Evolutionary conservation across 2,113 vertebrate genomes (phyloP), one percentile per base, ranked within the genome.

Genomic region (Canis aureus): DNA sequence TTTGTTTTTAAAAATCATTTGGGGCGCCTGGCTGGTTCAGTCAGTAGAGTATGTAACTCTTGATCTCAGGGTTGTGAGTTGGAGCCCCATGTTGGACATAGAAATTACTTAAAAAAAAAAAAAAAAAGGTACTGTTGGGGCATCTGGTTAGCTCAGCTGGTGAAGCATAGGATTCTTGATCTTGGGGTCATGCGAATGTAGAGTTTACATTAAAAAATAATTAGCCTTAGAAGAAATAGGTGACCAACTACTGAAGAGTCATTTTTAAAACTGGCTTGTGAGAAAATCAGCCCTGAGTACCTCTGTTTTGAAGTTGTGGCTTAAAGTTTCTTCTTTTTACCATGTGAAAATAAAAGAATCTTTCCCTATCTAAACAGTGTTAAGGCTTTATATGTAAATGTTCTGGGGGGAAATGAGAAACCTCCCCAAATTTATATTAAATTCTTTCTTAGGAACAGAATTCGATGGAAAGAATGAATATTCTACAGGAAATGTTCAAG

Each of bases 241-340:
- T 60, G 20, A 32, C 60, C 11, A 88, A 5, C 15, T 94, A n/a
- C 0, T 19, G 66, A 57, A 73, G 84, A 74, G 35, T 85, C 43
- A 78, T 87, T 19, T 90, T 78, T 57, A 57, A 93, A 79, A 95
- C 17, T 83, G 66, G 3, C 38, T 82, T 89, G 20, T 64, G 87
- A 91, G 57, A 87, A 3, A 53, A 10, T 22, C 3, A 95, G 13
- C 12, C 17, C 32, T 94, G 20, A 60, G 29, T 82, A 95, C 27
- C 3, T 91, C 59, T 95, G 57, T 22, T 57, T 96, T 53, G 3
- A 82, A 80, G 32, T 55, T 90, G 55, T 67, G 38, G n/a, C 57
- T 55, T 95, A 76, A 95, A 53, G n/a, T 55, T 95, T 88, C 38
- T 92, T 60, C n/a, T 95, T 57, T 20, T 66, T 89, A 88, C 35